phyloP scores from a whole-genome alignment of 2,113 vertebrate species.

The Athene cunicularia region DNA sequence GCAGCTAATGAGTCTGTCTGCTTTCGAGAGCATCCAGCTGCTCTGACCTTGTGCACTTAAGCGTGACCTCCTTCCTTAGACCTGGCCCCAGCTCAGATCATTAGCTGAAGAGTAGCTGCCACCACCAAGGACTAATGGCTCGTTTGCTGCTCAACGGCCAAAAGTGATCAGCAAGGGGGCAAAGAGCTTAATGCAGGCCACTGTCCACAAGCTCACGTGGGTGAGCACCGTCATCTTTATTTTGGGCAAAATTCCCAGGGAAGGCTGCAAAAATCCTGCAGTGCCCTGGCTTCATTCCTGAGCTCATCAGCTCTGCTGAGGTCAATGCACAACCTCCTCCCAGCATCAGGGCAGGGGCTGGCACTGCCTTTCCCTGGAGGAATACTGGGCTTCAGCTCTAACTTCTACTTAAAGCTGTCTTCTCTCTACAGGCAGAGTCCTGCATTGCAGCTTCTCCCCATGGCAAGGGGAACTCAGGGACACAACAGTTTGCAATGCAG shows the following conservation, averaged over 20 bases:
- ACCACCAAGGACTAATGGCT: not conserved
- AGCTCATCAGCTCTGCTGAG: not conserved
- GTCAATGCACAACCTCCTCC: not conserved
- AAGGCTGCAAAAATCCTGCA: not conserved
- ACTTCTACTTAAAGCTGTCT: not conserved
- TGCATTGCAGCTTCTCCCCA: not conserved
- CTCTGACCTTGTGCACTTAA: slow-evolving; percentile 16
- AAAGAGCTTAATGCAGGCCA: not conserved
- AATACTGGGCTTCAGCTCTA: not conserved
- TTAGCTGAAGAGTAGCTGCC: not conserved
- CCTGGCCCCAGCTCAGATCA: slow-evolving; percentile 18
- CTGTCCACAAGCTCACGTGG: not conserved
- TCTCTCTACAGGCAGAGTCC: not conserved
- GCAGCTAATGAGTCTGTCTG: not conserved
- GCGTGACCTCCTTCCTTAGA: not conserved
- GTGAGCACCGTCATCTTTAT: fast-evolving
- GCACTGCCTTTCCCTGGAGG: fast-evolving
- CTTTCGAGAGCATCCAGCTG: slow-evolving; percentile 9
- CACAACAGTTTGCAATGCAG: no score
- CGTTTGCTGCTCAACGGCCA: not conserved
- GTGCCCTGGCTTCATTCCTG: not conserved
- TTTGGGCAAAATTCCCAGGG: not conserved
- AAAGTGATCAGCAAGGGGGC: slow-evolving; percentile 14
- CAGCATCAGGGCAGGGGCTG: fast-evolving
- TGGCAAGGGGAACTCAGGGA: not conserved